phyloP scores from a whole-genome alignment of 2,888 invertebrate species.

The Poecilus cupreus region DNA sequence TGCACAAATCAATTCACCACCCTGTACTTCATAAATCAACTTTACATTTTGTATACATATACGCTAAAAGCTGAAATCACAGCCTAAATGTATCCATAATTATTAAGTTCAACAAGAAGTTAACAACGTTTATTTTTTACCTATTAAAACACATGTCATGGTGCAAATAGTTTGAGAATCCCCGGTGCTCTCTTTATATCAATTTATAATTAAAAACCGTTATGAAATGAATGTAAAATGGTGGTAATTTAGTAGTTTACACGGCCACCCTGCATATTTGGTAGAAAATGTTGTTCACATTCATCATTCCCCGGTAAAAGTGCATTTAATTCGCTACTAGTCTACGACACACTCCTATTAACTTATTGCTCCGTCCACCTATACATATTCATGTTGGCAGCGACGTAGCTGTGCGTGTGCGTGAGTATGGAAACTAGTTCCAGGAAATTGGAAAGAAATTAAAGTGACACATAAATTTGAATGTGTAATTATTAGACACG shows the following conservation, averaged over 20 bases:
- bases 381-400: background rate
- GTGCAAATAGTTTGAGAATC: slow-evolving; percentile 25
- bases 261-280: slow-evolving; percentile 30
- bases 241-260: slow-evolving; percentile 51
- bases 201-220: slow-evolving; percentile 53
- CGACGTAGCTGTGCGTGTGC: background rate
- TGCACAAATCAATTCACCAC: too few species aligned
- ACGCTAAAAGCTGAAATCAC: too few species aligned
- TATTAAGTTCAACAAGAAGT: too few species aligned
- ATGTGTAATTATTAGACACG: slow-evolving; percentile 42
- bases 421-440: slow-evolving; percentile 17
- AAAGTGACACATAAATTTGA: slow-evolving; percentile 50
- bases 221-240: slow-evolving; percentile 55
- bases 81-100: too few species aligned
- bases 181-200: slow-evolving; percentile 28
- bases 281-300: slow-evolving; percentile 33
- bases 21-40: too few species aligned
- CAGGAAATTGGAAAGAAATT: slow-evolving; percentile 42
- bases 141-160: too few species aligned
- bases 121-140: too few species aligned
- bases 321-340: slow-evolving; percentile 2
- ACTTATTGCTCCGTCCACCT: background rate
- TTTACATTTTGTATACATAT: too few species aligned
- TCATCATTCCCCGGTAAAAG: background rate
- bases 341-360: background rate